Percentiles rank a stretch among this genome's conserved stretches.
Evolutionary conservation across 2,797 vertebrate species (phyloP).

Genomic region (Cossypha niveicapilla): DNA sequence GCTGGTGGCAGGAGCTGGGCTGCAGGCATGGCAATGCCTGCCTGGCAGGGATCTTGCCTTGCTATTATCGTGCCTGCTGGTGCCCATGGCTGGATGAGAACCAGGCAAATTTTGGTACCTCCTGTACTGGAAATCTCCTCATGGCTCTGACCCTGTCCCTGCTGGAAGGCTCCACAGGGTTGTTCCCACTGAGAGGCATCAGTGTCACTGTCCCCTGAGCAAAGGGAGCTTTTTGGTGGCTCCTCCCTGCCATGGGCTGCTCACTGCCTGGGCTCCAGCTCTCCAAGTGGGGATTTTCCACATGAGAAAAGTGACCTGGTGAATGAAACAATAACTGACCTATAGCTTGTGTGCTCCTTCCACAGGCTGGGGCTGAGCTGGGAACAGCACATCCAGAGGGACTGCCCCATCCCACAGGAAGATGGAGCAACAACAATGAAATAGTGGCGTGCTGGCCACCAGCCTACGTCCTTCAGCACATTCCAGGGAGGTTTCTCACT

Average conservation of each 20-base stretch:
- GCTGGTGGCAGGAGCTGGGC: background rate
- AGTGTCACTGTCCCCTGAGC: background rate
- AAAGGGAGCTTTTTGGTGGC: background rate
- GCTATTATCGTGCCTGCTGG: accelerated
- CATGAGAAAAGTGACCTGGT: accelerated
- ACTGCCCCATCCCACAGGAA: background rate
- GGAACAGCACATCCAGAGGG: background rate
- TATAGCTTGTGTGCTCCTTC: background rate
- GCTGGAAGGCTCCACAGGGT: background rate
- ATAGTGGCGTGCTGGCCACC: accelerated
- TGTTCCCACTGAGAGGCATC: accelerated
- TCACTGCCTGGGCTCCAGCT: background rate
- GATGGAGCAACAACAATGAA: background rate
- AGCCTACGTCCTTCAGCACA: accelerated
- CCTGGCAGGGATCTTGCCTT: background rate
- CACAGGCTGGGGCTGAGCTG: background rate
- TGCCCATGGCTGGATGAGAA: background rate
- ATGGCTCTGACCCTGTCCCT: background rate
- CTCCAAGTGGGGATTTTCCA: background rate
- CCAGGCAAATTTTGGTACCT: background rate
- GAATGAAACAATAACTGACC: background rate
- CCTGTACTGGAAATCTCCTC: background rate
- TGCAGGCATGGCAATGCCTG: background rate
- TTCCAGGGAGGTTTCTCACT: background rate
- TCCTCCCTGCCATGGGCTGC: background rate